Base-by-base conservation (phyloP, 1,140 invertebrate species). In the Caenorhabditis latens region DNA sequence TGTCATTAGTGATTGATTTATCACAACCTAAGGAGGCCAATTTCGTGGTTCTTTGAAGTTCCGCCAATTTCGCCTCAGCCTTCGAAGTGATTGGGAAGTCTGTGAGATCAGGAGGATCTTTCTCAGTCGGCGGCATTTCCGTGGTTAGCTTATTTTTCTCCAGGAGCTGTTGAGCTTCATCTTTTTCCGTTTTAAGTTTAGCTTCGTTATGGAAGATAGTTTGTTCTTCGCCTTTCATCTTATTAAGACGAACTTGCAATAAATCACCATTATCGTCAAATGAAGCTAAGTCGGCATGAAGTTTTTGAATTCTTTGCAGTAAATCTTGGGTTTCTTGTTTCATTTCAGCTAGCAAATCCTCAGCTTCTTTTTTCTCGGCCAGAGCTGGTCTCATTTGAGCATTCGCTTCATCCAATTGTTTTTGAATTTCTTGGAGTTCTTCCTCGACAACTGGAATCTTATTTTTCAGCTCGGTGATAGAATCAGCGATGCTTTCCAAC, bases 181-280 rank as follows among this genome's bases (percentile, higher is more conserved):
- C 46, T 55, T 42, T 87, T 24, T 65, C 58, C 4, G 43, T 79
- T 65, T 46, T 67, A 13, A 63, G 57, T 83, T 50, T 87, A 16
- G 55, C 71, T 43, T 84, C 58, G 14, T 21, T 24, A 40, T 84
- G 83, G 21, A 11, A 61, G 2, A 61, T n/a, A n/a, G 42, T 55
- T 7, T 48, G 24, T 84, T 61, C 83, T 2, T 61, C 55, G 42
- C 19, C 55, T 19, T 58, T 50, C 71, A 79, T 8, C 53, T 79
- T 79, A 32, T 79, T n/a, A 11, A 79, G 40, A 24, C 71, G 71
- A 32, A 9, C 11, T 79, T 50, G 43, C 0, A 79, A 19, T 53
- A 79, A 13, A 4, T 79, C 71, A 8, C 46, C 43, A 1, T 11
- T 42, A 8, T 79, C 46, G n/a, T 79, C 71, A 14, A 50, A 53